Conservation (phyloP, 1,140 invertebrate species). For the Chironomus striatipennis region DNA sequence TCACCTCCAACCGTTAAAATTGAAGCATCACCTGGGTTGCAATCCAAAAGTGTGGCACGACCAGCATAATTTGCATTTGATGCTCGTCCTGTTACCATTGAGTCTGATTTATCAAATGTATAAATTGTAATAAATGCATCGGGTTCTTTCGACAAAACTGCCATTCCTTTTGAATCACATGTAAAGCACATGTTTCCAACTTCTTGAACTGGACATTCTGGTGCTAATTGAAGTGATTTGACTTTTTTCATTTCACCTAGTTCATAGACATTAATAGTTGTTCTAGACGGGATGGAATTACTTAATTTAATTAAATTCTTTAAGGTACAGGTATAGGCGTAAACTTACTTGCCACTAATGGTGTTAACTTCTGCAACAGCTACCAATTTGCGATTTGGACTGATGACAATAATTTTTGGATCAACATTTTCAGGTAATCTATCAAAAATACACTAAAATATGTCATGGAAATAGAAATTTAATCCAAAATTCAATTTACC, state of each 20-base stretch:
- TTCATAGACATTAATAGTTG: conserved; percentile 50
- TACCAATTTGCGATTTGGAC: conserved; percentile 35
- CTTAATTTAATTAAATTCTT: too few species aligned
- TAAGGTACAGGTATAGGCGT: too few species aligned
- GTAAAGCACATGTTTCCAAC: conserved; percentile 63
- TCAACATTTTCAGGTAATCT: conserved; percentile 33
- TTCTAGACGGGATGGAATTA: conserved; percentile 41
- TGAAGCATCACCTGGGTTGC: conserved; percentile 61
- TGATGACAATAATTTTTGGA: conserved; percentile 35
- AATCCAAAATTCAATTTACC: conserved; percentile 45
- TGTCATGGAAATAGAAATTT: conserved; percentile 30
- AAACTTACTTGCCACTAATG: conserved; percentile 20
- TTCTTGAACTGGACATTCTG: conserved; percentile 40
- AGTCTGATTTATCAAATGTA: conserved; percentile 65
- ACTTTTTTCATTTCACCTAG: conserved; percentile 46
- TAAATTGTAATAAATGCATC: conserved; percentile 66
- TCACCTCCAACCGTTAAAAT: conserved; percentile 60
- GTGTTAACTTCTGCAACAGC: conserved; percentile 33
- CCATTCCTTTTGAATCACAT: conserved; percentile 59
- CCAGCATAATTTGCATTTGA: conserved; percentile 45
- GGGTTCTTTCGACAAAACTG: conserved; percentile 57
- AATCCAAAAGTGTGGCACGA: conserved; percentile 33
- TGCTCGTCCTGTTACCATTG: conserved; percentile 56
- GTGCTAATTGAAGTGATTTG: conserved; percentile 46
- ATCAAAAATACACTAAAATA: conserved; percentile 24